A percentile compares a stretch with the other conserved stretches of the same genome.
Evolutionary conservation across 2,113 vertebrate species (phyloP).

Genomic region (Patagioenas fasciata): DNA sequence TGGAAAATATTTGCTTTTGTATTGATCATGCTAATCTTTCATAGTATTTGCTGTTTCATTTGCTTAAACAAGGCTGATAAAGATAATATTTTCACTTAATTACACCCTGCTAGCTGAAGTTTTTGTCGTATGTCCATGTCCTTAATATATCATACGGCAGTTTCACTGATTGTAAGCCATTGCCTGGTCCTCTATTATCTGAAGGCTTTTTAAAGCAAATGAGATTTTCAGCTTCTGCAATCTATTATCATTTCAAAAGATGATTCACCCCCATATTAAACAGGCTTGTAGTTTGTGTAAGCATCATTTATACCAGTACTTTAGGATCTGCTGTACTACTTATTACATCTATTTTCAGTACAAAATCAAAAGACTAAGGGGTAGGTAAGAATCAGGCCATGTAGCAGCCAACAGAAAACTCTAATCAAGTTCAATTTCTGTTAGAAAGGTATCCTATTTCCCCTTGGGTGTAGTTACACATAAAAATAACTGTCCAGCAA

Average conservation of each 20-base stretch:
- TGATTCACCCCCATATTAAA: not conserved
- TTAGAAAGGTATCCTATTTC: not conserved
- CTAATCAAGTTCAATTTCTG: not conserved
- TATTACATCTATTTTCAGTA: not conserved
- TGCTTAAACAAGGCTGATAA: not conserved
- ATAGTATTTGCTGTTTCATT: not conserved
- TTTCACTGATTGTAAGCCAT: not conserved
- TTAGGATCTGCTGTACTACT: not conserved
- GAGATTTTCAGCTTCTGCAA: not conserved
- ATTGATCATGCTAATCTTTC: not conserved
- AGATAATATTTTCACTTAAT: not conserved
- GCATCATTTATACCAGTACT: not conserved
- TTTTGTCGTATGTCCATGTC: not conserved
- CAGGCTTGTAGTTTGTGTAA: not conserved
- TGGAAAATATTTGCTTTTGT: not conserved
- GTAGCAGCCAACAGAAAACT: not conserved
- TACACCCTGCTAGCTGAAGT: not conserved
- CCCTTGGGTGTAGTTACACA: not conserved
- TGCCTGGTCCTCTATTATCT: not conserved
- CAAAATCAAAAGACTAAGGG: not conserved
- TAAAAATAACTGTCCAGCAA: not conserved
- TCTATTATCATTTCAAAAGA: not conserved
- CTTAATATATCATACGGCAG: not conserved
- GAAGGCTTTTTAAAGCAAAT: not conserved
- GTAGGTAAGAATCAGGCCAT: not conserved